These are phyloP conservation scores for Gymnocypris eckloni DNA, from an alignment of 2,797 vertebrate genomes.

Conservation along the genomic window DNA sequence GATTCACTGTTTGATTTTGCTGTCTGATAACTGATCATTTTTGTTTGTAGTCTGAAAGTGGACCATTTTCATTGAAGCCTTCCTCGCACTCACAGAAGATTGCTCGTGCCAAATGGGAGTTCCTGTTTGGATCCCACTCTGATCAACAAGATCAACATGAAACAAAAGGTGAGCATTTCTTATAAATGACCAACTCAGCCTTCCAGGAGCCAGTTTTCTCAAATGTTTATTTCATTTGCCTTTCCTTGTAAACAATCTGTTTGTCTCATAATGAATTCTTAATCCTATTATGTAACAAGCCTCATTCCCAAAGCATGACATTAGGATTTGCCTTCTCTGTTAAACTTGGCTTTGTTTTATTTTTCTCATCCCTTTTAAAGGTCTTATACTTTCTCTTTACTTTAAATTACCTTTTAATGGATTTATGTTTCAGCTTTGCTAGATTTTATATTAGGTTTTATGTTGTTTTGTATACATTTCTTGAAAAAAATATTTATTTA, in stretches of 20 bases:
- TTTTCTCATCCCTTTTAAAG: background rate
- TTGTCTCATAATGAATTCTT: constrained; percentile 59
- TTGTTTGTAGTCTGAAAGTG: constrained; percentile 75
- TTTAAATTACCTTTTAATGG: background rate
- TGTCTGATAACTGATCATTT: constrained; percentile 13
- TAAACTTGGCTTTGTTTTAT: constrained; percentile 4
- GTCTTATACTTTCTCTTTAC: background rate
- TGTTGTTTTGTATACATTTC: background rate
- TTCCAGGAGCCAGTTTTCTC: background rate
- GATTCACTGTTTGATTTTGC: background rate
- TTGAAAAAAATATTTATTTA: background rate
- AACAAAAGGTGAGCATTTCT: constrained; percentile 67
- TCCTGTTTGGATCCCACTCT: constrained; percentile 86
- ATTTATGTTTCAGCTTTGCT: background rate
- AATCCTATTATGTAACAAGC: constrained; percentile 70
- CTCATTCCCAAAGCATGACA: constrained; percentile 28
- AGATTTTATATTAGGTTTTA: background rate
- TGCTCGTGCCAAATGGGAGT: constrained; percentile 95
- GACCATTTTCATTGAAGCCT: constrained; percentile 71
- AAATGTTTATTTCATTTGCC: constrained; percentile 39
- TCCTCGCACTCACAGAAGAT: constrained; percentile 87
- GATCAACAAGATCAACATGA: constrained; percentile 55
- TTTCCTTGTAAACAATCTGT: constrained; percentile 62
- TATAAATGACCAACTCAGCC: background rate
- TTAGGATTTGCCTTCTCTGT: constrained; percentile 16